A percentile compares a stretch with the other conserved stretches of the same genome.
Conservation (phyloP, 2,797 vertebrate species). For the Paramormyrops hopkinsi region DNA sequence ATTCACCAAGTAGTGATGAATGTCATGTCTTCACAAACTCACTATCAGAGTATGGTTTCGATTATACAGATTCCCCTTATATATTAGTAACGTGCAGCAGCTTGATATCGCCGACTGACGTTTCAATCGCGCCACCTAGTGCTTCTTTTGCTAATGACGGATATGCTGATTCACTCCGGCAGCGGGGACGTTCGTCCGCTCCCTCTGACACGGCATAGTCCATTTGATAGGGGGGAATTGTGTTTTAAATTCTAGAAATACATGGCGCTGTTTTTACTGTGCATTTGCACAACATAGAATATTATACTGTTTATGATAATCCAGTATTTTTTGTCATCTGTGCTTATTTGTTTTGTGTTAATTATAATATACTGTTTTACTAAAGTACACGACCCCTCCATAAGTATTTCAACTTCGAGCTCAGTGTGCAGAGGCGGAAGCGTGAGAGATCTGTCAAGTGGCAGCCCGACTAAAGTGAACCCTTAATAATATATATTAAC, state of each 20-base stretch:
- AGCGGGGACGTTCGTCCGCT: background rate
- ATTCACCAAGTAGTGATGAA: background rate
- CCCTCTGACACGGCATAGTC: background rate
- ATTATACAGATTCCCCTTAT: background rate
- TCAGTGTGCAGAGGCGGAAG: conserved; percentile 17
- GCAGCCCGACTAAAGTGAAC: background rate
- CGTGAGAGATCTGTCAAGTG: background rate
- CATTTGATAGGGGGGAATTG: background rate
- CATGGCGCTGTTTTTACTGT: background rate
- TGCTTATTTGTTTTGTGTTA: background rate
- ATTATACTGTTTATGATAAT: background rate
- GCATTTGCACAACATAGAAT: background rate
- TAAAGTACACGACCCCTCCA: background rate
- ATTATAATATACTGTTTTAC: background rate
- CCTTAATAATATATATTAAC: background rate
- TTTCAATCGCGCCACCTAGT: background rate
- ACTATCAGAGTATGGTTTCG: background rate
- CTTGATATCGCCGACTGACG: background rate
- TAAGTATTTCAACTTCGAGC: background rate
- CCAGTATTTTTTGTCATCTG: background rate
- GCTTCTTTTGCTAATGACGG: background rate
- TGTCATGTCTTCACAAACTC: background rate
- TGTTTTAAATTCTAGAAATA: background rate
- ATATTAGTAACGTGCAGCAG: background rate
- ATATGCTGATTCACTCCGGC: conserved; percentile 9